Conservation (phyloP, 2,888 invertebrate species). For the Helicoverpa assulta region DNA sequence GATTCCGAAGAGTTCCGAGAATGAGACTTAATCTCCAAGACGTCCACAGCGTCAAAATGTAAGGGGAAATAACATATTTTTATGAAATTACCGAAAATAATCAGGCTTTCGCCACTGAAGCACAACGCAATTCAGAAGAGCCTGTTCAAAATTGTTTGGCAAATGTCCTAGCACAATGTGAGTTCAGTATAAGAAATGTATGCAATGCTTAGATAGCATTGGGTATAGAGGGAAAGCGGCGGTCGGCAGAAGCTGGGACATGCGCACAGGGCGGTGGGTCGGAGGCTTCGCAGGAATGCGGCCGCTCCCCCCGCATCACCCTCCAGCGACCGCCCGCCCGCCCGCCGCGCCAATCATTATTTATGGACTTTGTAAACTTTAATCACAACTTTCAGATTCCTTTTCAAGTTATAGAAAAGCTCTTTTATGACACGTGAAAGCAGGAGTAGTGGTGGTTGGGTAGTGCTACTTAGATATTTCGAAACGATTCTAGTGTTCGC, state of each 20-base stretch:
- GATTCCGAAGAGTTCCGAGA: constrained; percentile 22
- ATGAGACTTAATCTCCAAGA: not conserved
- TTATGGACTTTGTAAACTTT: constrained; percentile 61
- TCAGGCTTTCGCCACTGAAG: no score
- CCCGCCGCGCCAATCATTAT: constrained; percentile 58
- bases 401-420: constrained; percentile 47
- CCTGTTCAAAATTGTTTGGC: not conserved
- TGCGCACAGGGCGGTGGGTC: constrained; percentile 72
- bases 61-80: no score
- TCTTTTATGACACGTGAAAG: constrained; percentile 18
- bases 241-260: constrained; percentile 63
- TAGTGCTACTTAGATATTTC: not conserved
- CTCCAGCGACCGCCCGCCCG: constrained; percentile 34
- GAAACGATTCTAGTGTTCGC: not conserved
- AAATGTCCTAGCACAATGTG: not conserved
- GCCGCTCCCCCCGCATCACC: constrained; percentile 74
- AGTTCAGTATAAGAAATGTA: not conserved
- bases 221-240: constrained; percentile 75
- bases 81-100: no score
- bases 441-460: not conserved
- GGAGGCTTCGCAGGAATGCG: constrained; percentile 87
- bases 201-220: constrained; percentile 70
- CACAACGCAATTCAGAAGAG: no score
- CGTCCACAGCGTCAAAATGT: not conserved
- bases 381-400: constrained; percentile 56